Percentiles rank a stretch among this genome's conserved stretches.
These are phyloP conservation scores for Butastur rufipennis DNA, from an alignment of 2,113 vertebrate species.

Conservation along the genomic window DNA sequence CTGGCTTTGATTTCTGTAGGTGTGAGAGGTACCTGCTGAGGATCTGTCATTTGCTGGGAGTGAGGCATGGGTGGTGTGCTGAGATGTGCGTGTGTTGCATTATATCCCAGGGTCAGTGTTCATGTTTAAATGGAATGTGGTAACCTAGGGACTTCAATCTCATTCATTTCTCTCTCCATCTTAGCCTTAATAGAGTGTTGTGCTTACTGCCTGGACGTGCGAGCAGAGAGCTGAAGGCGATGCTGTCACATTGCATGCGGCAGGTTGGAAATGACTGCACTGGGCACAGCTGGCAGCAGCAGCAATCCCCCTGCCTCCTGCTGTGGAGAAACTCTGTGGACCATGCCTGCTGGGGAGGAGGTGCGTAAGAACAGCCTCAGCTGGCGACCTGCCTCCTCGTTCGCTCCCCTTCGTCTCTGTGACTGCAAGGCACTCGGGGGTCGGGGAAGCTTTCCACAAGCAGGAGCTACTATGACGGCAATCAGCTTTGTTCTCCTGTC, in stretches of 20 bases:
- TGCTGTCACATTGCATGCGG: no score
- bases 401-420: background rate
- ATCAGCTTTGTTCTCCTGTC: background rate
- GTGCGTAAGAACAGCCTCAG: accelerated
- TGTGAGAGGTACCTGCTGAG: background rate
- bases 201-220: background rate
- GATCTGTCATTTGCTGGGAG: background rate
- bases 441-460: background rate
- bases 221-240: background rate
- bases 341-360: background rate
- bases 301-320: background rate
- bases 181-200: accelerated
- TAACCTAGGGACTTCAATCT: background rate
- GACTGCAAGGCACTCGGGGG: accelerated
- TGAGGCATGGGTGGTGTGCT: background rate
- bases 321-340: background rate
- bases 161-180: background rate
- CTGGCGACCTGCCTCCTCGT: background rate
- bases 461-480: background rate
- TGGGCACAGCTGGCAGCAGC: background rate
- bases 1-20: background rate
- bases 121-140: background rate
- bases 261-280: accelerated
- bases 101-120: background rate
- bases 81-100: accelerated